Base-by-base conservation (phyloP, 2,888 invertebrate genomes). In the Oxyteleia sp. region DNA sequence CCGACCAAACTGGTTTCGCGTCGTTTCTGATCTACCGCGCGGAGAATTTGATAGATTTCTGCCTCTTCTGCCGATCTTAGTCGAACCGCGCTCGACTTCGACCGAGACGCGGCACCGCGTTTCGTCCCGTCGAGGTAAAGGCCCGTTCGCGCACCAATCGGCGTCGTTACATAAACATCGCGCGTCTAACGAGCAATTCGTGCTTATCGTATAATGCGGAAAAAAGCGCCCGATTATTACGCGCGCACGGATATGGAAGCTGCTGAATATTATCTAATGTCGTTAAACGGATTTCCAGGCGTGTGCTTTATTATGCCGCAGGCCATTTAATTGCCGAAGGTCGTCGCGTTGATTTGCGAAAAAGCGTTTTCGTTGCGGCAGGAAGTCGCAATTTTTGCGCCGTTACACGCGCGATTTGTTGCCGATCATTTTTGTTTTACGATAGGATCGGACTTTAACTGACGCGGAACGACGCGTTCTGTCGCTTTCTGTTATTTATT, bases 1-100 rank as follows among this genome's bases (percentile, higher is more conserved):
- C 92, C 90, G 87, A 91, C 92, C 92, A 92, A 93, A 93, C 93
- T 93, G 93, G 93, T 93, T 93, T 91, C 88, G 88, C 90, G 87
- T 89, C 90, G 88, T 89, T 90, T 88, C 91, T 90, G 90, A 91
- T 92, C 85, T 71, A 88, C 89, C 89, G 87, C 89, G 84, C 85
- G 84, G 88, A 89, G 90, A 91, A 92, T 93, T 92, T 92, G 92
- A 93, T 93, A 91, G 92, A 93, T 93, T 90, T 92, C 90, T 89
- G 87, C 89, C 45, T 86, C 85, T 47, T 32, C 38, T 86, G 85
- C 85, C 88, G 89, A 89, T 89, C 87, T 75, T 68, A 74, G 61
- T 61, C 84, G 84, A 87, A 76, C 69, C 55, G 49, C 47, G 35
- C 49, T 47, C 76, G 78, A 57, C 49, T 79, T 59, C 64, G 57